phyloP scores from a whole-genome alignment of 2,888 invertebrate species.

The Calameuta idolon region DNA sequence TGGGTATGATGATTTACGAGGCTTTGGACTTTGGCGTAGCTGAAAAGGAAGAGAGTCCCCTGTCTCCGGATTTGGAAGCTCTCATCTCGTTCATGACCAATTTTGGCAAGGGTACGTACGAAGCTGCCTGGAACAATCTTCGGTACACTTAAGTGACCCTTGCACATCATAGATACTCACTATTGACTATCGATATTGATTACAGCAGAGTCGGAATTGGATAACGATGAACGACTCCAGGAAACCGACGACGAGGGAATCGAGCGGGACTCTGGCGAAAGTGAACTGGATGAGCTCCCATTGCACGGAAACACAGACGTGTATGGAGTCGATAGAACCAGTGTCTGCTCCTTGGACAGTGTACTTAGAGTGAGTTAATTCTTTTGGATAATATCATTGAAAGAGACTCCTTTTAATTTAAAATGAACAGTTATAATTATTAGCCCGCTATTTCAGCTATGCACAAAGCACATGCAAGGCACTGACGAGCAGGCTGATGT shows the following conservation, averaged over 20 bases:
- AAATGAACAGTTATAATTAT: not conserved
- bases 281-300: conserved; percentile 62
- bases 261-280: conserved; percentile 86
- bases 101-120: conserved; percentile 70
- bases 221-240: conserved; percentile 68
- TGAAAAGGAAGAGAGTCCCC: conserved; percentile 87
- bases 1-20: conserved; percentile 88
- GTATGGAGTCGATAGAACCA: conserved; percentile 43
- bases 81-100: conserved; percentile 89
- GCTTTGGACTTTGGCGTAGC: conserved; percentile 90
- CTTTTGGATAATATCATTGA: not conserved
- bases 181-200: not conserved
- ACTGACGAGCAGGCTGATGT: conserved; percentile 75
- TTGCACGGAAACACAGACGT: conserved; percentile 41
- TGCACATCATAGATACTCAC: not conserved
- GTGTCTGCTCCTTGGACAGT: conserved; percentile 69
- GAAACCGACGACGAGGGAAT: conserved; percentile 91
- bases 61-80: conserved; percentile 86
- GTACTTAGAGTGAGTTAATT: conserved; percentile 71
- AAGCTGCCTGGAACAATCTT: not conserved
- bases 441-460: conserved; percentile 64
- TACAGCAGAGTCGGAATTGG: conserved; percentile 54
- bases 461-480: conserved; percentile 69
- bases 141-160: not conserved
- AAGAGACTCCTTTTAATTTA: not conserved